Conservation (phyloP, 2,113 vertebrate species). For the Raphicerus campestris region DNA sequence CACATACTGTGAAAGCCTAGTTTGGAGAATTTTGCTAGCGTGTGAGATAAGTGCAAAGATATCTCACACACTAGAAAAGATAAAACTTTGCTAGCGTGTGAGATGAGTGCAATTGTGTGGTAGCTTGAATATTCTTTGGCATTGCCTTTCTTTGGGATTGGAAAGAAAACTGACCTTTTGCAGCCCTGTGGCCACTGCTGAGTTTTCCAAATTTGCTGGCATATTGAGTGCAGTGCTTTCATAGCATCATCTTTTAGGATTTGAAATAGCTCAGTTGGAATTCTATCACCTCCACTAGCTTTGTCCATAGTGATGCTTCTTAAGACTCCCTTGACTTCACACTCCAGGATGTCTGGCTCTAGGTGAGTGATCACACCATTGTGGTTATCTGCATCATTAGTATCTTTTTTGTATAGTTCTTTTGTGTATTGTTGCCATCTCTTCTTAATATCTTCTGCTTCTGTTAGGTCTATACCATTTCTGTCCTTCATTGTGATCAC, state of each 20-base stretch:
- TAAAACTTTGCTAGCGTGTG: too few species aligned
- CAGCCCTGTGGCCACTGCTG: background rate
- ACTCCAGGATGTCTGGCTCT: background rate
- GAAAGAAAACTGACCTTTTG: background rate
- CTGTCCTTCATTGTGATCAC: background rate
- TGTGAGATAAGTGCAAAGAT: background rate
- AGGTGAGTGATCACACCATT: background rate
- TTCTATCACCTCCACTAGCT: background rate
- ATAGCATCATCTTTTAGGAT: background rate
- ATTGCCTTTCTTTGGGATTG: background rate
- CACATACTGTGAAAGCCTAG: background rate
- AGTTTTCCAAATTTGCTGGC: background rate
- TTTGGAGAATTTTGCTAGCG: background rate
- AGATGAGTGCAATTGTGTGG: background rate
- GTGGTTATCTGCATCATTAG: background rate
- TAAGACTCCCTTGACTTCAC: background rate
- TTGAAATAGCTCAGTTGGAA: background rate
- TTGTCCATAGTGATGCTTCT: background rate
- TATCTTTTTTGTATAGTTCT: background rate
- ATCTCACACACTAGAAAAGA: too few species aligned
- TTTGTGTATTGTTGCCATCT: background rate
- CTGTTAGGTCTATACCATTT: background rate
- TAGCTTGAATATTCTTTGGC: background rate
- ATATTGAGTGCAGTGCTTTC: background rate
- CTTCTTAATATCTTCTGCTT: background rate